Evolutionary conservation across 2,888 invertebrate genomes (phyloP).

Genomic region (Lycophotia porphyrea): DNA sequence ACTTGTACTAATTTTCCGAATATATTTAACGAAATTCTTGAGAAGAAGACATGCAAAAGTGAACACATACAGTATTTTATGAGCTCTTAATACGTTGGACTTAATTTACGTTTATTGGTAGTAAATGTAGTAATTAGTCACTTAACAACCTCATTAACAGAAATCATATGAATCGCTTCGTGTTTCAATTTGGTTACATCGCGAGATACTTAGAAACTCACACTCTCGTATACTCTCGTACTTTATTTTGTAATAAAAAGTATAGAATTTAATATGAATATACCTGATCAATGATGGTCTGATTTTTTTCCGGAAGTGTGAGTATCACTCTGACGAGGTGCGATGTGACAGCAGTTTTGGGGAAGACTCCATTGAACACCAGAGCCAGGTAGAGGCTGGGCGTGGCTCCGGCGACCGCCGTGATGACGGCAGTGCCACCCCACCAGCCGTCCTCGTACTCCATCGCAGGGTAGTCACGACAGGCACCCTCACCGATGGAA

Average conservation of each 20-base stretch:
- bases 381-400: conserved; percentile 95
- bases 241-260: not conserved
- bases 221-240: too few relatives aligned
- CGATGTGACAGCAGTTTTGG: conserved; percentile 90
- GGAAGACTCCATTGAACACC: conserved; percentile 95
- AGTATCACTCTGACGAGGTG: conserved; percentile 93
- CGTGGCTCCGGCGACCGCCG: conserved; percentile 94
- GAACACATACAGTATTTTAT: conserved; percentile 6
- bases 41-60: conserved; percentile 8
- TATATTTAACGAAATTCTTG: not conserved
- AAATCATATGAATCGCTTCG: conserved; percentile 3
- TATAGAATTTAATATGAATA: conserved; percentile 59
- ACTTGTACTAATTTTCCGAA: not conserved
- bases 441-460: conserved; percentile 92
- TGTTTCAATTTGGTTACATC: conserved; percentile 1
- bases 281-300: conserved; percentile 94
- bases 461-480: conserved; percentile 87
- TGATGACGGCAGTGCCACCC: conserved; percentile 97
- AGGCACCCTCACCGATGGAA: conserved; percentile 88
- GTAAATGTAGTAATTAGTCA: conserved; percentile 51
- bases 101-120: conserved; percentile 47
- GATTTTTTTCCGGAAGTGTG: conserved; percentile 93
- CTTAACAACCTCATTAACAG: conserved; percentile 28
- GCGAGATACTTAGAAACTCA: too few relatives aligned
- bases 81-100: conserved; percentile 21